phyloP scores from a whole-genome alignment of 1,140 invertebrate genomes.

The Brachionus koreanus region DNA sequence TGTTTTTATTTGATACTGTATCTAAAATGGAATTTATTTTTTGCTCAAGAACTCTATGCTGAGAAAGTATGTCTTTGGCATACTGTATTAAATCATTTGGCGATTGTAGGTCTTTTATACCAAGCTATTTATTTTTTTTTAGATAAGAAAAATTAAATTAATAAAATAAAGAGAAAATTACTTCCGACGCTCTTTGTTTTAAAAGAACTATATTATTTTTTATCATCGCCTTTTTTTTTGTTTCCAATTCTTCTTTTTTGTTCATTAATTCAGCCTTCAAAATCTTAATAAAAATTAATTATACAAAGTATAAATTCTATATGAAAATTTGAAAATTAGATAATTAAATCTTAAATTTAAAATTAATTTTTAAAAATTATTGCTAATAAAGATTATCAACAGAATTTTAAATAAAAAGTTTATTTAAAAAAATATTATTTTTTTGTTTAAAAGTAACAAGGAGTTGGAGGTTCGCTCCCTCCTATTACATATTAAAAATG shows the following conservation, averaged over 20 bases:
- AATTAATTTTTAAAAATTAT: too few species aligned
- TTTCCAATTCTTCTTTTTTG: slow-evolving; percentile 32
- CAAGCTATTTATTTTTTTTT: slow-evolving; percentile 13
- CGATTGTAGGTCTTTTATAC: slow-evolving; percentile 14
- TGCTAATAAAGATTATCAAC: too few species aligned
- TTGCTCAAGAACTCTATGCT: slow-evolving; percentile 22
- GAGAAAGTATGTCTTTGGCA: neutral
- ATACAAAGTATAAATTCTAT: neutral
- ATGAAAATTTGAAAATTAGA: too few species aligned
- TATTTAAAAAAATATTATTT: too few species aligned
- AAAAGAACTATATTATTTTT: slow-evolving; percentile 24
- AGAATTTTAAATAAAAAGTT: too few species aligned
- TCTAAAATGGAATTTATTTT: slow-evolving; percentile 12
- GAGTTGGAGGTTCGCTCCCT: too few species aligned
- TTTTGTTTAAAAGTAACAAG: too few species aligned
- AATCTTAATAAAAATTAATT: neutral
- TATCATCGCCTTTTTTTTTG: neutral
- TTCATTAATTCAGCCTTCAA: slow-evolving; percentile 15
- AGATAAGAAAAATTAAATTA: neutral
- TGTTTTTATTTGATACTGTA: neutral
- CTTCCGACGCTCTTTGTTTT: slow-evolving; percentile 19
- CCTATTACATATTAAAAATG: too few species aligned
- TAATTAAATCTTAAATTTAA: neutral
- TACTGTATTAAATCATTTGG: neutral
- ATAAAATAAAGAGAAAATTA: neutral